A percentile compares a stretch with the other conserved stretches of the same genome.
These are phyloP conservation scores for Chamaedrilus cognettii DNA, from an alignment of 2,888 invertebrate species.

Conservation along the genomic window DNA sequence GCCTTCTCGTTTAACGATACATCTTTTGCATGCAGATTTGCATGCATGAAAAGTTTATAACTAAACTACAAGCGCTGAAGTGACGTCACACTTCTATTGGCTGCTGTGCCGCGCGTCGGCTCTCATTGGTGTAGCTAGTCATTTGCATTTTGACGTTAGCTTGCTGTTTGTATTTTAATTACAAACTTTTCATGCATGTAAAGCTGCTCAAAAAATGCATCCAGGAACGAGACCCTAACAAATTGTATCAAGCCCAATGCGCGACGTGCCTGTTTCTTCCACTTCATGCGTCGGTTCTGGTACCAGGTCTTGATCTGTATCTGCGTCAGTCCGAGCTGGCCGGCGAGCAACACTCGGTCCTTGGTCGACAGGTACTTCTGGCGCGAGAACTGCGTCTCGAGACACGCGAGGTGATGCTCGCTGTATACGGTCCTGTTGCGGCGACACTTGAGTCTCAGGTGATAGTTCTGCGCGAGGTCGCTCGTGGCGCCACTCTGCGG, in stretches of 20 bases:
- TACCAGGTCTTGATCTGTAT: slow-evolving; percentile 63
- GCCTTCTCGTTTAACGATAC: no score
- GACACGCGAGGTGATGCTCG: slow-evolving; percentile 50
- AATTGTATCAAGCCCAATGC: no score
- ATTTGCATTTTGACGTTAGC: neutral
- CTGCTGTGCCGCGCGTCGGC: no score
- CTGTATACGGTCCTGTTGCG: slow-evolving; percentile 32
- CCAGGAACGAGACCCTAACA: neutral
- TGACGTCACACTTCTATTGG: no score
- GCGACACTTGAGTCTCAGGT: slow-evolving; percentile 1
- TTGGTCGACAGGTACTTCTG: slow-evolving; percentile 62
- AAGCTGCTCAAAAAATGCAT: neutral
- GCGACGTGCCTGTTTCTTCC: slow-evolving; percentile 61
- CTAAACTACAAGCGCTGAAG: no score
- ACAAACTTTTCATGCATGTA: neutral
- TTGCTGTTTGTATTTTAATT: neutral
- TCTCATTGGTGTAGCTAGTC: no score
- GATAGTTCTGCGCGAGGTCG: slow-evolving; percentile 1
- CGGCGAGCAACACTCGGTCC: slow-evolving; percentile 59
- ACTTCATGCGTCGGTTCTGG: slow-evolving; percentile 62
- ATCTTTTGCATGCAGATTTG: no score
- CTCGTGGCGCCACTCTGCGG: no score
- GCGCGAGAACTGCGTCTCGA: slow-evolving; percentile 59
- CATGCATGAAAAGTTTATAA: no score
- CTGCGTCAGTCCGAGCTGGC: slow-evolving; percentile 59